A percentile compares a stretch with the other conserved stretches of the same genome.
Evolutionary conservation across 2,888 invertebrate species (phyloP).

Genomic region (Steinernema hermaphroditum): DNA sequence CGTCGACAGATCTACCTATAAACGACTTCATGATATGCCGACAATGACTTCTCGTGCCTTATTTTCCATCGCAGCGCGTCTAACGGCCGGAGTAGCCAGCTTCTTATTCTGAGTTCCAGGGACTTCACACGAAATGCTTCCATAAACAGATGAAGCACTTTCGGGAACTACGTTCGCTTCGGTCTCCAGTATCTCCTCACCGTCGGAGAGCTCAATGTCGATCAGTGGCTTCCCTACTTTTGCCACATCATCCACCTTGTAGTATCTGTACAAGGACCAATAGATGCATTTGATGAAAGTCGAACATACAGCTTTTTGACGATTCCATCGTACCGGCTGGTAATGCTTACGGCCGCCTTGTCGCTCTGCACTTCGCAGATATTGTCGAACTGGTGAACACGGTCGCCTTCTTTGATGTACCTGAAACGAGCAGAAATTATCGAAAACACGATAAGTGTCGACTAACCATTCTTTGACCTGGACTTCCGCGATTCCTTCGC

Average conservation of each 20-base stretch:
- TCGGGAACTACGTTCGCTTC: not conserved
- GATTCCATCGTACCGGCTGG: conserved; percentile 88
- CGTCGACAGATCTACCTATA: conserved; percentile 75
- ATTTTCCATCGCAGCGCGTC: conserved; percentile 86
- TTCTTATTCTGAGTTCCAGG: conserved; percentile 66
- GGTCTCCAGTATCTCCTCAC: conserved; percentile 32
- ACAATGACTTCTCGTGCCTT: conserved; percentile 71
- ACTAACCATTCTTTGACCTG: conserved; percentile 89
- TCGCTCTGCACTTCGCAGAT: conserved; percentile 99
- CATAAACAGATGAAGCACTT: not conserved
- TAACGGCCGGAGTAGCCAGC: conserved; percentile 89
- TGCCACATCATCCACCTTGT: conserved; percentile 85
- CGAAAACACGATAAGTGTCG: not conserved
- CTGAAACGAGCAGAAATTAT: conserved; percentile 71
- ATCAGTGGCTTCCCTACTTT: conserved; percentile 86
- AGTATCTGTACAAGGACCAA: conserved; percentile 69
- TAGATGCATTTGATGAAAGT: not conserved
- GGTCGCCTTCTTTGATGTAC: conserved; percentile 91
- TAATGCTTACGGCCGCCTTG: conserved; percentile 97
- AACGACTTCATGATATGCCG: conserved; percentile 45
- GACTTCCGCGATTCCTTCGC: conserved; percentile 97
- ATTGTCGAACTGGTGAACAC: conserved; percentile 91
- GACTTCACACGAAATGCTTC: not conserved
- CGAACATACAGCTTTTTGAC: conserved; percentile 70
- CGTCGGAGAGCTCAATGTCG: conserved; percentile 75